These are phyloP conservation scores for Latrodectus hesperus DNA, from an alignment of 2,888 invertebrate genomes.

Conservation along the genomic window DNA sequence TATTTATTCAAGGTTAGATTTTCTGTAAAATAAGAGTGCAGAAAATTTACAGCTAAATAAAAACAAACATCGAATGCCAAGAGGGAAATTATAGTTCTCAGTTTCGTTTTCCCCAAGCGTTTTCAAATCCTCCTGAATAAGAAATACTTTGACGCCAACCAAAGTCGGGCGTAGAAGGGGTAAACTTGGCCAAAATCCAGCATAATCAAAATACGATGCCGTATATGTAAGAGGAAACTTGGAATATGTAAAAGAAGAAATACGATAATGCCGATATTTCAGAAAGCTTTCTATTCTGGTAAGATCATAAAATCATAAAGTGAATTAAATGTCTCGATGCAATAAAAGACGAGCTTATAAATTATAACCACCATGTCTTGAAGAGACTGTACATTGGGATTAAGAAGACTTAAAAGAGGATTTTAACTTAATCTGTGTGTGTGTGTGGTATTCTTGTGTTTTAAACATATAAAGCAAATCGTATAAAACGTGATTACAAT, in stretches of 20 bases:
- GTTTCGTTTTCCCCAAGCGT: conserved; percentile 5
- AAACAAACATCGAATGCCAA: not conserved
- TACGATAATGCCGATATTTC: not conserved
- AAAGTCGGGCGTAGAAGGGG: not conserved
- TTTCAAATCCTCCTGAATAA: not conserved
- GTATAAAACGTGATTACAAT: too few relatives aligned
- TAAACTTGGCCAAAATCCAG: not conserved
- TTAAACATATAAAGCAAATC: too few relatives aligned
- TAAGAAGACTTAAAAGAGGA: too few relatives aligned
- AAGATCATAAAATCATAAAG: too few relatives aligned
- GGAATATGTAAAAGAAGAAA: conserved; percentile 5
- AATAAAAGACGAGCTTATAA: too few relatives aligned
- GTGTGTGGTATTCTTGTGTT: too few relatives aligned
- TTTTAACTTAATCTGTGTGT: too few relatives aligned
- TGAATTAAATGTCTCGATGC: too few relatives aligned
- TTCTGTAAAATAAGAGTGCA: not conserved
- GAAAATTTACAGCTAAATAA: not conserved
- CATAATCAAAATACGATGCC: not conserved
- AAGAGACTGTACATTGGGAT: too few relatives aligned
- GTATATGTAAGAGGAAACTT: not conserved
- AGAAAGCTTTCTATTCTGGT: not conserved
- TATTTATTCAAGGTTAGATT: too few relatives aligned
- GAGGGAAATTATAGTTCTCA: not conserved
- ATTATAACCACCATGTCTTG: too few relatives aligned
- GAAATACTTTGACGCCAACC: not conserved